Evolutionary conservation across 2,888 invertebrate genomes (phyloP).

Genomic region (Perizoma flavofasciatum): DNA sequence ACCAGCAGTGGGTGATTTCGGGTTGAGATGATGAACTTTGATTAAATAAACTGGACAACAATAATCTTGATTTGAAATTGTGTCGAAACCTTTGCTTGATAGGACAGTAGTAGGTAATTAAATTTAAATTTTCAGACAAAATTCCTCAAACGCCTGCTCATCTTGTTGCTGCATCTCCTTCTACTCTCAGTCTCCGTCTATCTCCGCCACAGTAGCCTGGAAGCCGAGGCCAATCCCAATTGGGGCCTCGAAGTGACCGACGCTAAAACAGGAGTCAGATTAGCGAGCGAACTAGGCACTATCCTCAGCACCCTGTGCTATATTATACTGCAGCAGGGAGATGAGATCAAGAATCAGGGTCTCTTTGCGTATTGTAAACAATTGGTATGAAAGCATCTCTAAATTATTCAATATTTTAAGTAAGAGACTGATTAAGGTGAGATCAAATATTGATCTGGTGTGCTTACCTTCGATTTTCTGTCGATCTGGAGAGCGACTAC

Average conservation of each 20-base stretch:
- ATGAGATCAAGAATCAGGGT: slow-evolving; percentile 97
- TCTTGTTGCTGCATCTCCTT: slow-evolving; percentile 93
- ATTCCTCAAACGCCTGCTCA: slow-evolving; percentile 94
- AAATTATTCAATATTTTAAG: too few species aligned
- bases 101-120: background rate
- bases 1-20: too few species aligned
- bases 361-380: slow-evolving; percentile 95
- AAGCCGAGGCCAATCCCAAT: slow-evolving; percentile 64
- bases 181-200: slow-evolving; percentile 96
- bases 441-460: too few species aligned
- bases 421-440: too few species aligned
- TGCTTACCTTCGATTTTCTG: too few species aligned
- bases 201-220: slow-evolving; percentile 86
- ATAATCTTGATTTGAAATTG: too few species aligned
- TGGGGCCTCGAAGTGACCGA: slow-evolving; percentile 70
- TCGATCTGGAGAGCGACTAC: too few species aligned
- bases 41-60: too few species aligned
- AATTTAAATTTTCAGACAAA: slow-evolving; percentile 86
- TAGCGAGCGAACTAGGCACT: slow-evolving; percentile 93
- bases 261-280: slow-evolving; percentile 81
- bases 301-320: slow-evolving; percentile 94
- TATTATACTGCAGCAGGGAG: slow-evolving; percentile 95
- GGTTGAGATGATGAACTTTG: too few species aligned
- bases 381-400: slow-evolving; percentile 85
- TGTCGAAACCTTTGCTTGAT: too few species aligned